phyloP scores from a whole-genome alignment of 2,797 vertebrate genomes.

The Cuculus canorus region DNA sequence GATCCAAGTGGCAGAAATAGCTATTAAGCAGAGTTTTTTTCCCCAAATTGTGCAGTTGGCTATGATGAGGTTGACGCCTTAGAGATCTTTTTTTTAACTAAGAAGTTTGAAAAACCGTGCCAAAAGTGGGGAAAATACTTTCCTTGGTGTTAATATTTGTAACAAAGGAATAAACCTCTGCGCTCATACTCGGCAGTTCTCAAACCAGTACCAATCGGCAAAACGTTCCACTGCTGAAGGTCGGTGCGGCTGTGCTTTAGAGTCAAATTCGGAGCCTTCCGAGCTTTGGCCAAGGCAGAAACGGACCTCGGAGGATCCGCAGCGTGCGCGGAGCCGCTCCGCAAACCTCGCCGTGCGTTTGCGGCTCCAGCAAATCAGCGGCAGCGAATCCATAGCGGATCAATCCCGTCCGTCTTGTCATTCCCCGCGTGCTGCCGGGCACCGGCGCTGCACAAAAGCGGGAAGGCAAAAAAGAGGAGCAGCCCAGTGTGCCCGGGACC shows the following conservation, averaged over 20 bases:
- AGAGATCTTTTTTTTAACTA: neutral
- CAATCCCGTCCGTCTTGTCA: neutral
- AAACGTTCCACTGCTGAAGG: neutral
- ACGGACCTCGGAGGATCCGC: neutral
- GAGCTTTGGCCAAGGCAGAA: neutral
- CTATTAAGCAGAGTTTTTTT: fast-evolving
- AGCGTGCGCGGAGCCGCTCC: neutral
- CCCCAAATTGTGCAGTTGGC: neutral
- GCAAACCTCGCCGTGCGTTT: neutral
- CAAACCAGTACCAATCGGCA: neutral
- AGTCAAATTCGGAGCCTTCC: neutral
- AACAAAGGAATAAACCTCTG: neutral
- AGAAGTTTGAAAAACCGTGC: neutral
- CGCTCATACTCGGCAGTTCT: neutral
- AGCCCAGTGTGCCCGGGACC: neutral
- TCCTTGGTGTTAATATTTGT: neutral
- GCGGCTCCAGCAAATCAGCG: neutral
- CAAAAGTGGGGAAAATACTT: neutral
- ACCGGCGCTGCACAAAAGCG: neutral
- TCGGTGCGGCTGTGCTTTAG: neutral
- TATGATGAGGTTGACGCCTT: neutral
- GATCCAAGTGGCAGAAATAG: neutral
- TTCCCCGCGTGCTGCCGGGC: neutral
- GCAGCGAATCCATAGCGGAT: neutral
- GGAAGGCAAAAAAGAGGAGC: neutral